A percentile compares a stretch with the other conserved stretches of the same genome.
Evolutionary conservation across 2,797 vertebrate genomes (phyloP).

Genomic region (Coracias cyanogaster): DNA sequence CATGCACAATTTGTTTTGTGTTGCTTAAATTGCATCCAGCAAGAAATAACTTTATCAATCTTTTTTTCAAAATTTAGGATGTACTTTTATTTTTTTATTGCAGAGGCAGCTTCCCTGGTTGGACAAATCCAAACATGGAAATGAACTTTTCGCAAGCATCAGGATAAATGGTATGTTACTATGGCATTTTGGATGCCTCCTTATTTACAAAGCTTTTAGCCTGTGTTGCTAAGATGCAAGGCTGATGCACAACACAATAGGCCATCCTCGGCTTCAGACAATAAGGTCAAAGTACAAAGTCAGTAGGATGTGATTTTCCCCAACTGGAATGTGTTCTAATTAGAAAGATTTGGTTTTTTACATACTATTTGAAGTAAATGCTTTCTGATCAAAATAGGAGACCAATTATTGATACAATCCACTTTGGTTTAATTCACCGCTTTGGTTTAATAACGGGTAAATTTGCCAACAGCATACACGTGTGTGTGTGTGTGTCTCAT

Average conservation of each 20-base stretch:
- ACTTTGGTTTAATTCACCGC: background rate
- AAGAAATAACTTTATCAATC: background rate
- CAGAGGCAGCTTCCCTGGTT: constrained; percentile 17
- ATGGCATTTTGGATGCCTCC: constrained; percentile 50
- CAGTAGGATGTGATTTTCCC: background rate
- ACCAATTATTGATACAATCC: background rate
- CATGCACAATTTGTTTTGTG: background rate
- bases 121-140: constrained; percentile 39
- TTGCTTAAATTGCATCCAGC: background rate
- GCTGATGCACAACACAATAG: constrained; percentile 40
- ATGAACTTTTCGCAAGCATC: constrained; percentile 33
- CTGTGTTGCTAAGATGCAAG: constrained; percentile 63
- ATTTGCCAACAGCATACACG: background rate
- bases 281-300: constrained; percentile 1
- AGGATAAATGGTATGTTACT: constrained; percentile 49
- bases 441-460: background rate
- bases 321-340: background rate
- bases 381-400: background rate
- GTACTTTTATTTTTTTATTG: background rate
- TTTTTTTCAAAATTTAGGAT: background rate
- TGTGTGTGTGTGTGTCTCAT: background rate
- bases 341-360: background rate
- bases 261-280: background rate
- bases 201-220: constrained; percentile 36
- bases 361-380: background rate